phyloP scores from a whole-genome alignment of 2,797 vertebrate species.

The Mycteria americana region DNA sequence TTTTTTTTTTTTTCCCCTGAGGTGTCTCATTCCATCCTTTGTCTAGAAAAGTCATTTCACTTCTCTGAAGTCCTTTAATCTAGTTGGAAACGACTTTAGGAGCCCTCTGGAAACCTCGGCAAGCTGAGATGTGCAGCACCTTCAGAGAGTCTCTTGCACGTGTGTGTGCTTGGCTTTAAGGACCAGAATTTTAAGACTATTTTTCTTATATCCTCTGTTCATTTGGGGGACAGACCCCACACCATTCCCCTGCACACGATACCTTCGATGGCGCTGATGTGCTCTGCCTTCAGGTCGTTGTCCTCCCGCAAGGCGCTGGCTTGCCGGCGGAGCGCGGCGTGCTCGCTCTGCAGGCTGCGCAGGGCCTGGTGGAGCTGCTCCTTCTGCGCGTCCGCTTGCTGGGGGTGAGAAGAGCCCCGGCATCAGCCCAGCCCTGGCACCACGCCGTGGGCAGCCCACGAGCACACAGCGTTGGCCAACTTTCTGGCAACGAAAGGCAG shows the following conservation, averaged over 20 bases:
- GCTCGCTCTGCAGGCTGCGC: slow-evolving; percentile 71
- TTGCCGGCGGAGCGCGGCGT: slow-evolving; percentile 67
- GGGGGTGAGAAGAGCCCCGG: background rate
- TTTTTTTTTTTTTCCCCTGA: background rate
- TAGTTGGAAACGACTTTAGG: fast-evolving
- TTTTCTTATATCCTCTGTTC: fast-evolving
- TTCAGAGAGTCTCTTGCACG: fast-evolving
- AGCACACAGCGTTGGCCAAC: fast-evolving
- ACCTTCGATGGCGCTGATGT: slow-evolving; percentile 78
- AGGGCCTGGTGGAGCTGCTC: slow-evolving; percentile 68
- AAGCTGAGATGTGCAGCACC: fast-evolving
- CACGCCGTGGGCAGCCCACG: fast-evolving
- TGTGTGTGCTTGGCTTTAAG: fast-evolving
- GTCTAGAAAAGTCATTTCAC: background rate
- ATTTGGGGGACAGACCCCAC: fast-evolving
- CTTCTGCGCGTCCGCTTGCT: slow-evolving; percentile 79
- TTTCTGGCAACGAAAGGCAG: background rate
- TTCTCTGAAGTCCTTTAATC: background rate
- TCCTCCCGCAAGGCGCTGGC: slow-evolving; percentile 77
- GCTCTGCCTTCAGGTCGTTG: slow-evolving; percentile 69
- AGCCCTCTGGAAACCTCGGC: background rate
- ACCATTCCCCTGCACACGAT: fast-evolving
- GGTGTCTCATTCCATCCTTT: background rate
- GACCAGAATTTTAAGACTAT: fast-evolving
- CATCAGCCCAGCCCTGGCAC: background rate